These are phyloP conservation scores for Rachycentron canadum DNA, from an alignment of 2,797 vertebrate genomes.

Conservation along the genomic window DNA sequence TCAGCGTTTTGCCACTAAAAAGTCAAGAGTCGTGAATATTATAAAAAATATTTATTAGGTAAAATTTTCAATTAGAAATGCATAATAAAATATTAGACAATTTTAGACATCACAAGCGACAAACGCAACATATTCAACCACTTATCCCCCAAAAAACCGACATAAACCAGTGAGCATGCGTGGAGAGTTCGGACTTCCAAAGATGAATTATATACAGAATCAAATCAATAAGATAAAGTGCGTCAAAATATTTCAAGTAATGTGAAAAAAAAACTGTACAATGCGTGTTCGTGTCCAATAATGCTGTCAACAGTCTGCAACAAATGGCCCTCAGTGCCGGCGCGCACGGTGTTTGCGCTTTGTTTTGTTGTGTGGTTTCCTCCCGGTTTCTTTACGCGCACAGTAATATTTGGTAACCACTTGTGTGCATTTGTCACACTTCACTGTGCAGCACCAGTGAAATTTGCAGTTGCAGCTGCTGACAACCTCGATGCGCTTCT, in stretches of 20 bases:
- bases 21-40: constrained; percentile 21
- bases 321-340: constrained; percentile 47
- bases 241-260: constrained; percentile 37
- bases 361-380: constrained; percentile 77
- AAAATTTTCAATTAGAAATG: constrained; percentile 51
- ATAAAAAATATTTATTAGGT: constrained; percentile 83
- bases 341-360: constrained; percentile 74
- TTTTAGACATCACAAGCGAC: constrained; percentile 29
- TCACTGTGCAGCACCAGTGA: constrained; percentile 97
- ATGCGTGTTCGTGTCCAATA: constrained; percentile 15
- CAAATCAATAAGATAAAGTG: constrained; percentile 67
- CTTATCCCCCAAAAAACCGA: neutral
- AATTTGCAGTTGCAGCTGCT: constrained; percentile 98
- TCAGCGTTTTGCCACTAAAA: constrained; percentile 1
- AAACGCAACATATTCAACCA: constrained; percentile 21
- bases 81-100: constrained; percentile 49
- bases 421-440: constrained; percentile 92
- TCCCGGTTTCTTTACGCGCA: constrained; percentile 68
- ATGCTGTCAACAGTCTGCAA: constrained; percentile 9
- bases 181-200: constrained; percentile 9
- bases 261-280: neutral
- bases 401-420: constrained; percentile 92
- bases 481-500: constrained; percentile 86
- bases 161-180: neutral
- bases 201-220: constrained; percentile 4